Base-by-base conservation (phyloP, 2,113 vertebrate genomes). In the Rhipidura dahli region DNA sequence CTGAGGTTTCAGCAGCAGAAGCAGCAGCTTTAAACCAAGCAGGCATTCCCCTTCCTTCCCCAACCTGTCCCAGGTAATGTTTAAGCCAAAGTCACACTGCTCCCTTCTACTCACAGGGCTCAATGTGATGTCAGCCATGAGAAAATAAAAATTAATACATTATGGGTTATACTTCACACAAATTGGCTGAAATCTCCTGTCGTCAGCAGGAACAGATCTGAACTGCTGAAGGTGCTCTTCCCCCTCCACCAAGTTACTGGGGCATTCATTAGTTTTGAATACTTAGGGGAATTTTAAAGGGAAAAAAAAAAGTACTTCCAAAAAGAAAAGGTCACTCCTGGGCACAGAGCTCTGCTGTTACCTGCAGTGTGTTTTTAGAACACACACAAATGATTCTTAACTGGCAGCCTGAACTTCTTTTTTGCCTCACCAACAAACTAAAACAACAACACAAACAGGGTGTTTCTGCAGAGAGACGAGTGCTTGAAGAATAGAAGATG, bases 71-170 rank as follows among this genome's bases (percentile, higher is more conserved):
- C 70, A 78, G 66, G 53, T 22, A 10, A 83, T 1, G 30, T 8
- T 1, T 15, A 33, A 69, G 31, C 45, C 64, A 28, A 39, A 45
- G 18, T 8, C 63, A 33, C 14, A 2, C 83, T 69, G 63, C 54
- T 77, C 53, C 63, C 45, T 37, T 2, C 72, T 6, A 9, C 27
- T 39, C 42, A 13, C 42, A 39, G 63, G 49, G 31, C 50, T 3
- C 27, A 18, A 1, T 8, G 23, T 0, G 9, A 4, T 30, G 15
- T 1, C 85, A 40, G 85, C 82, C 21, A 5, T 0, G 15, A 5
- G 6, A 6, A 31, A 64, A 56, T 9, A 50, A 23, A 20, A 53
- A 54, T 77, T 1, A 16, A 26, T 1, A 31, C 8, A 1, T 1
- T 6, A 30, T 2, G 47, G 42, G 44, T 40, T 31, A 2, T 1